Evolutionary conservation across 2,888 invertebrate genomes (phyloP), one percentile per base, ranked within the genome.

Genomic region (Trachelus stipa): DNA sequence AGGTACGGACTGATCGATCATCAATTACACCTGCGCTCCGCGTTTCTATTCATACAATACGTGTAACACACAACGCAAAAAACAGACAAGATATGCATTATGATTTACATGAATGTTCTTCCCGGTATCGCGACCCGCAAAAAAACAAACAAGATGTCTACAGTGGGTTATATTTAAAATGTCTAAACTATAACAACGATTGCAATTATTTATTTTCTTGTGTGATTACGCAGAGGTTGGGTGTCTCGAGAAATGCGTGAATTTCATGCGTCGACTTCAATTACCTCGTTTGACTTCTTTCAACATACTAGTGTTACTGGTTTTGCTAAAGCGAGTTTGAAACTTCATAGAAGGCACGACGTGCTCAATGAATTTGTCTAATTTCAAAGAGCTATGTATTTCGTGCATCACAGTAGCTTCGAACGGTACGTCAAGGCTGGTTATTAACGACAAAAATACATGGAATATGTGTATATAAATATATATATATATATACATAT

Each of bases 401-500:
- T 9, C 15, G 0, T 23, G 15, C 40, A 56, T 6, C 23, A 56
- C 9, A 23, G 23, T 6, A 56, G 23, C 9, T 23, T 56, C 4
- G 37, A 37, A 12, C 12, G 37, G 4, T 37, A 37, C 4, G 40
- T 56, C 23, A 56, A 56, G 40, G 23, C 9, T 56, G 1, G 4
- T 23, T 15, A 9, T 40, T 23, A 56, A 23, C 9, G 40, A 2
- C 0, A 15, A n/a, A 34, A 30, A 75, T n/a, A 34, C 12, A 31
- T 76, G 76, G 76, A 31, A 31, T n/a, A 34, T 34, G 34, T 34
- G 11, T 34, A 11, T 23, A 75, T 37, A n/a, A n/a, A 76, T 69
- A 75, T 37, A n/a, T 34, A 76, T 69, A 69, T 69, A 76, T 34
- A 56, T 73, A 56, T 23, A 56, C n/a, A 40, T 69, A 34, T 56